A percentile compares a stretch with the other conserved stretches of the same genome.
These are phyloP conservation scores for Zeugodacus cucurbitae DNA, from an alignment of 1,140 invertebrate species.

Conservation along the genomic window DNA sequence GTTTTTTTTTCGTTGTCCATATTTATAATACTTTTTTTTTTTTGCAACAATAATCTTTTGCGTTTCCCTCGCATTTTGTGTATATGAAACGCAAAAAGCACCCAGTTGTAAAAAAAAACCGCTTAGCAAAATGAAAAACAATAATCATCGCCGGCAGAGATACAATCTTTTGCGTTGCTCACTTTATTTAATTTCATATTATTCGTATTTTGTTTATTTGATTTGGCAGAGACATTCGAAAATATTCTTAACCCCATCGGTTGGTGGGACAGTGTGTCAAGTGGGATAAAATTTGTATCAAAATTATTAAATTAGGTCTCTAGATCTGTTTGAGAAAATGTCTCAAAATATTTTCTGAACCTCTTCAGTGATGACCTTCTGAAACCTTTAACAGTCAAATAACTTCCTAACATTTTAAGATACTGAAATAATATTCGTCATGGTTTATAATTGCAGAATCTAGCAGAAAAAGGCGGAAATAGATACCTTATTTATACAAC, in stretches of 20 bases:
- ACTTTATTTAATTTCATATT: slow-evolving; percentile 11
- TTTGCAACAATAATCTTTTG: neutral
- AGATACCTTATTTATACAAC: too few relatives aligned
- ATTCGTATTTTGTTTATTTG: slow-evolving; percentile 27
- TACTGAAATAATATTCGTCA: too few relatives aligned
- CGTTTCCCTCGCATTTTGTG: neutral
- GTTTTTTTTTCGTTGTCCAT: neutral
- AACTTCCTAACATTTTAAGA: too few relatives aligned
- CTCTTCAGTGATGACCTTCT: too few relatives aligned
- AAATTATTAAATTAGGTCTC: too few relatives aligned
- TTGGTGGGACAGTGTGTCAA: neutral
- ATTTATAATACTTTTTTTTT: neutral
- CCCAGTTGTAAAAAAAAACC: neutral
- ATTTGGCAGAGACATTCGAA: slow-evolving; percentile 1
- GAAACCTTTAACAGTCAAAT: too few relatives aligned
- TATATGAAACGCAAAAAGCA: neutral
- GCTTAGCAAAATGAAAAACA: slow-evolving; percentile 15
- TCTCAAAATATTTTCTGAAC: too few relatives aligned
- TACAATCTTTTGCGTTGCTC: slow-evolving; percentile 16
- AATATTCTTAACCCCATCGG: neutral
- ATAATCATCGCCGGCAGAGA: neutral
- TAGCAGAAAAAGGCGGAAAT: too few relatives aligned
- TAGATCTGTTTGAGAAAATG: too few relatives aligned
- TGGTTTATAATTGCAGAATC: too few relatives aligned
- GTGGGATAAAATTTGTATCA: too few relatives aligned